Conservation (phyloP, 2,113 vertebrate species). For the Saccopteryx bilineata region DNA sequence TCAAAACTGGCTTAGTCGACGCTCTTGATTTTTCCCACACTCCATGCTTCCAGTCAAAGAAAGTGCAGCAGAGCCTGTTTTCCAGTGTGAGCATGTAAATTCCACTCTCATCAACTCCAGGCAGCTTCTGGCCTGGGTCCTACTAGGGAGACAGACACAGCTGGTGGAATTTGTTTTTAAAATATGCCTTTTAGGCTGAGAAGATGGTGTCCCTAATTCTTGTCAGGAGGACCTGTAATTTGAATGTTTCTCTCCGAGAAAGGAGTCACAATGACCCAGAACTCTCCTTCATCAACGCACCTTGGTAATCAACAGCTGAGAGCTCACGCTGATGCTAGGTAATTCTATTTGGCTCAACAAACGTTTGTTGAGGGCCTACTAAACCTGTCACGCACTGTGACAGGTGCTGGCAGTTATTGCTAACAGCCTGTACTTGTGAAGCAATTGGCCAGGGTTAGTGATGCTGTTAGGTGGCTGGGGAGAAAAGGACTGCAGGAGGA, state of each 20-base stretch:
- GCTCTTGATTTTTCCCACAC: conserved; percentile 71
- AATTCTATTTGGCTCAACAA: conserved; percentile 67
- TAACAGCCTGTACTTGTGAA: conserved; percentile 58
- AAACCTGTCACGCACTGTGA: conserved; percentile 55
- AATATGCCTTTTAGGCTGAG: conserved; percentile 29
- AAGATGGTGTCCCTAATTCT: not conserved
- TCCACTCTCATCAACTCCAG: not conserved
- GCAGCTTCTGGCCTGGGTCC: not conserved
- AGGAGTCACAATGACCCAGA: not conserved
- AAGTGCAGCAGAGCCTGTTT: conserved; percentile 59
- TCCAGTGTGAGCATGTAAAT: conserved; percentile 16
- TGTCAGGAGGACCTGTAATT: not conserved
- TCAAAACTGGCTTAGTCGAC: conserved; percentile 40
- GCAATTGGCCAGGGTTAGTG: conserved; percentile 19
- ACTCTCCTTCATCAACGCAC: not conserved
- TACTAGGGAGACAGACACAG: not conserved
- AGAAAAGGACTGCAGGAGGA: not conserved
- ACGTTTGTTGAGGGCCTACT: conserved; percentile 62
- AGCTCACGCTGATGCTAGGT: conserved; percentile 41
- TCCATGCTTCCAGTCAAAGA: conserved; percentile 22
- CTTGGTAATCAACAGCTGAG: conserved; percentile 51
- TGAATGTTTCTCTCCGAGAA: conserved; percentile 21
- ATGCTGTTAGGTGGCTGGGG: not conserved
- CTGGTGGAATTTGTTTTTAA: conserved; percentile 34
- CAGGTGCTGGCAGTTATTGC: conserved; percentile 64